phyloP scores from a whole-genome alignment of 2,797 vertebrate species.

The Microctenopoma lineatum region DNA sequence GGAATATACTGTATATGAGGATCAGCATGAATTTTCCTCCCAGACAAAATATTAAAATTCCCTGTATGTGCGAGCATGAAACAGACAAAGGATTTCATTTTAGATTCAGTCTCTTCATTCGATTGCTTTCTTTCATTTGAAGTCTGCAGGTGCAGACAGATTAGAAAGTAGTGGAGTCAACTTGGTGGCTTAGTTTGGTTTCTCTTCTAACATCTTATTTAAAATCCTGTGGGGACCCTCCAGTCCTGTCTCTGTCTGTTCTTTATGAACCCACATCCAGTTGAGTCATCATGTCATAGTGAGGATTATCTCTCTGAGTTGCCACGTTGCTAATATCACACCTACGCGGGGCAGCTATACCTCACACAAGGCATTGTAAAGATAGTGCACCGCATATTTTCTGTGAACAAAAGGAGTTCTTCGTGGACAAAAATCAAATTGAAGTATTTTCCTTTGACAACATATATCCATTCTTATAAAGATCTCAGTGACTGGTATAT shows the following conservation, averaged over 20 bases:
- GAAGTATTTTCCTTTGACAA: slow-evolving; percentile 32
- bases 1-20: neutral
- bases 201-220: slow-evolving; percentile 35
- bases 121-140: slow-evolving; percentile 39
- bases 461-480: slow-evolving; percentile 24
- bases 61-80: neutral
- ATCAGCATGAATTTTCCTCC: neutral
- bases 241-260: neutral
- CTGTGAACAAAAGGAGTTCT: slow-evolving; percentile 37
- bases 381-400: slow-evolving; percentile 22
- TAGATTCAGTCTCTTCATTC: slow-evolving; percentile 23
- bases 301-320: slow-evolving; percentile 62
- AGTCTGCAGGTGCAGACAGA: slow-evolving; percentile 27
- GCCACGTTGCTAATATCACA: slow-evolving; percentile 42
- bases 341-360: slow-evolving; percentile 15
- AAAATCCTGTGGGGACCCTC: slow-evolving; percentile 38
- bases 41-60: slow-evolving; percentile 22
- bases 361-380: slow-evolving; percentile 19
- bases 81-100: slow-evolving; percentile 19
- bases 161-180: slow-evolving; percentile 34
- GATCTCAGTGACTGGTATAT: slow-evolving; percentile 8
- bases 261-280: slow-evolving; percentile 43
- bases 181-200: slow-evolving; percentile 35
- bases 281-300: slow-evolving; percentile 64
- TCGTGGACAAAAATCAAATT: slow-evolving; percentile 36